Conservation (phyloP, 2,888 invertebrate species). For the Argyresthia albistria region DNA sequence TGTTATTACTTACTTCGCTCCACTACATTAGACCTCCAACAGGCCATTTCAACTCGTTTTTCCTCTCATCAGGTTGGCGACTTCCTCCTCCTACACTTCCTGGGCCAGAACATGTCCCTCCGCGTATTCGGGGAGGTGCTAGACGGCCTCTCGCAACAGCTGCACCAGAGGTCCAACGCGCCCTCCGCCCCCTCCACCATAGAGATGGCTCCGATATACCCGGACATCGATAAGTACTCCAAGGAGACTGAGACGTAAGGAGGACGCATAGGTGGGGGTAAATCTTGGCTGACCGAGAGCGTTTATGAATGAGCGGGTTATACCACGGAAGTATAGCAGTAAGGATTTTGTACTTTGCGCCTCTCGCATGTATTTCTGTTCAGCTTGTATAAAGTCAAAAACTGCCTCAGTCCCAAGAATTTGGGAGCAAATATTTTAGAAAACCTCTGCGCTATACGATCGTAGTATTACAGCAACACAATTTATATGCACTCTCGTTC, state of each 20-base stretch:
- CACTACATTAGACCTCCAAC: too few relatives aligned
- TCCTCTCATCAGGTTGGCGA: slow-evolving; percentile 82
- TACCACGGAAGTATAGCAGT: background rate
- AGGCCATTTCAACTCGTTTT: too few relatives aligned
- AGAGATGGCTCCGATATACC: slow-evolving; percentile 90
- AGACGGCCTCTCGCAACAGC: slow-evolving; percentile 80
- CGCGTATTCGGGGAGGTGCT: slow-evolving; percentile 85
- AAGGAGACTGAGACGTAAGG: slow-evolving; percentile 88
- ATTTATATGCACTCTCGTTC: too few relatives aligned
- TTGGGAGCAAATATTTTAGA: too few relatives aligned
- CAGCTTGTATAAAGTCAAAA: too few relatives aligned
- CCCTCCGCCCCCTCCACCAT: slow-evolving; percentile 90
- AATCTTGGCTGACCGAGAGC: background rate
- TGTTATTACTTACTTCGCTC: too few relatives aligned
- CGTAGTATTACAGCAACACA: too few relatives aligned
- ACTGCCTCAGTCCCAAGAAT: too few relatives aligned
- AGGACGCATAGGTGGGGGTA: slow-evolving; percentile 2
- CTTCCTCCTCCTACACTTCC: slow-evolving; percentile 85
- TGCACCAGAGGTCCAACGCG: slow-evolving; percentile 81
- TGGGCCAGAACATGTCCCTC: slow-evolving; percentile 90
- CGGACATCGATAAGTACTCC: slow-evolving; percentile 82
- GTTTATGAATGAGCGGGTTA: background rate
- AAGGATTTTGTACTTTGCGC: background rate
- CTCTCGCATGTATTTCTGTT: too few relatives aligned
- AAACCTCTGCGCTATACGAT: too few relatives aligned